Evolutionary conservation across 1,140 invertebrate genomes (phyloP).

Genomic region (Eriocheir sinensis): DNA sequence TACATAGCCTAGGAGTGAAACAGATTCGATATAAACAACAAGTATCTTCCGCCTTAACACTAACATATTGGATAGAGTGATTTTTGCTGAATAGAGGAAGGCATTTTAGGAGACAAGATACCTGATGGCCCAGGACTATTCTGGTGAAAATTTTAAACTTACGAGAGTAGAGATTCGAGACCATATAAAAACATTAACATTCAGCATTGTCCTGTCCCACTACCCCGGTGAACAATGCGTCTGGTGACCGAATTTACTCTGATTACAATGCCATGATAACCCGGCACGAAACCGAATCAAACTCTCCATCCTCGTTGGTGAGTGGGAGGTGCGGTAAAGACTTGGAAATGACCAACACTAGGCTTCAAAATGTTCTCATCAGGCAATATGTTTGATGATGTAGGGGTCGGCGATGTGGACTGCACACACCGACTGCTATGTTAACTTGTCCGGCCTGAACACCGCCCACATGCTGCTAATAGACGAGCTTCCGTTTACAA

Average conservation of each 20-base stretch:
- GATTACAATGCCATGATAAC: background rate
- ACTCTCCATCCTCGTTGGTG: background rate
- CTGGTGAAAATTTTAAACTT: background rate
- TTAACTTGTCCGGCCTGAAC: no score
- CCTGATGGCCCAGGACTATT: constrained; percentile 8
- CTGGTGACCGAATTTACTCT: background rate
- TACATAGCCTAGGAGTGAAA: no score
- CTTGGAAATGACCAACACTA: constrained; percentile 12
- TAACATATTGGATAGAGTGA: no score
- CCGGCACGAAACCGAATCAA: no score
- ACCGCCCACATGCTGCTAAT: no score
- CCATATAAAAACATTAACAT: background rate
- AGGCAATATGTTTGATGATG: no score
- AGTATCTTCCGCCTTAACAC: no score
- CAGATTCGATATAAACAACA: no score
- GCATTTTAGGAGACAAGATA: background rate
- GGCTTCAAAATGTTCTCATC: background rate
- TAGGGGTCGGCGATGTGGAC: no score
- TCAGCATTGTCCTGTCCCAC: background rate
- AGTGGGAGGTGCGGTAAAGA: constrained; percentile 7
- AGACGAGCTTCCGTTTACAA: no score
- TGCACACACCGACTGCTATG: no score
- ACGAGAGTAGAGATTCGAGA: background rate
- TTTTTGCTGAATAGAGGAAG: constrained; percentile 24
- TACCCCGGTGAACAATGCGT: background rate